Evolutionary conservation across 2,888 invertebrate genomes (phyloP).

Genomic region (Nephrocerus scutellatus): DNA sequence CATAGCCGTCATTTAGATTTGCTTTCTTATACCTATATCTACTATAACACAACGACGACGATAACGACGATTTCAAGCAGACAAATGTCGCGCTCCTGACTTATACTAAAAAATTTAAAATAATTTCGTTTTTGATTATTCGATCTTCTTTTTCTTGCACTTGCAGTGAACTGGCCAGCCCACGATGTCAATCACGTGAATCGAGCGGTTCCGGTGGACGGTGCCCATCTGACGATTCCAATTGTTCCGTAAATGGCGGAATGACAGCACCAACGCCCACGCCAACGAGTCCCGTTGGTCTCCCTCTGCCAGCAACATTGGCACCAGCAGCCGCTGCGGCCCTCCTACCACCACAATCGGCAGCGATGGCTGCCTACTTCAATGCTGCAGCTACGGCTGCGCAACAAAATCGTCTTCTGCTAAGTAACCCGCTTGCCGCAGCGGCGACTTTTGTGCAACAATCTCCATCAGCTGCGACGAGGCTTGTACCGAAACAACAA

Average conservation of each 20-base stretch:
- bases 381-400: constrained; percentile 64
- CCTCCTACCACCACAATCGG: constrained; percentile 69
- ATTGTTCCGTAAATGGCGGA: constrained; percentile 58
- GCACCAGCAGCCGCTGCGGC: constrained; percentile 59
- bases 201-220: constrained; percentile 59
- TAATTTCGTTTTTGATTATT: not conserved
- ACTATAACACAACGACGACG: too few species aligned
- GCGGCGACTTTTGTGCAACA: constrained; percentile 57
- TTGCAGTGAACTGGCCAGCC: constrained; percentile 66
- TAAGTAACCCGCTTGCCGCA: constrained; percentile 67
- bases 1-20: too few species aligned
- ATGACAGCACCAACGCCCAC: constrained; percentile 51
- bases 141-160: not conserved
- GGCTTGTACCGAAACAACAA: constrained; percentile 51
- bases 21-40: too few species aligned
- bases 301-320: constrained; percentile 60
- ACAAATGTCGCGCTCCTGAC: too few species aligned
- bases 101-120: not conserved
- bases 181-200: constrained; percentile 75
- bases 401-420: constrained; percentile 65
- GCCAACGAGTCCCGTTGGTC: constrained; percentile 57
- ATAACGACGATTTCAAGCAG: too few species aligned
- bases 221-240: constrained; percentile 72
- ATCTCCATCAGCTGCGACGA: constrained; percentile 43
- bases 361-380: constrained; percentile 75